Conservation (phyloP, 2,113 vertebrate genomes). For the Halichoerus grypus region DNA sequence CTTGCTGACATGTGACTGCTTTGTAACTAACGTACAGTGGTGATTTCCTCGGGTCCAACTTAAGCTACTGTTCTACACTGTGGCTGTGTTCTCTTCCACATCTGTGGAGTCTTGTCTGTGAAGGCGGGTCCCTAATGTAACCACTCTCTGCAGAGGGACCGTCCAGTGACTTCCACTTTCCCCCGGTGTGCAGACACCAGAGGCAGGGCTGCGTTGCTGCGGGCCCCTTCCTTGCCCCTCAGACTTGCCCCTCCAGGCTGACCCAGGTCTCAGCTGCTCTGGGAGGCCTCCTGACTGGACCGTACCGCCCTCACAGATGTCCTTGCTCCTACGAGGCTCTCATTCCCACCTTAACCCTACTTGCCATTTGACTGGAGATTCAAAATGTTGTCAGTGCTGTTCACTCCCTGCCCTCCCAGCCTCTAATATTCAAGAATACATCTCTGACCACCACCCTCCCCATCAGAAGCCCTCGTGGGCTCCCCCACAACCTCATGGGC, state of each 20-base stretch:
- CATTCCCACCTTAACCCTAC: rapidly evolving
- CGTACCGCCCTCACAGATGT: rapidly evolving
- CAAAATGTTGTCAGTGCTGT: neutral
- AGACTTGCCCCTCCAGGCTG: neutral
- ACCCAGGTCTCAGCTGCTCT: neutral
- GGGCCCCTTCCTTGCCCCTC: neutral
- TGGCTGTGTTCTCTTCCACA: neutral
- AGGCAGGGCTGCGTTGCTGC: rapidly evolving
- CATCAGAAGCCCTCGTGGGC: neutral
- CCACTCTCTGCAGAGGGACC: neutral
- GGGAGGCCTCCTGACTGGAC: neutral
- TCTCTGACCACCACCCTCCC: neutral
- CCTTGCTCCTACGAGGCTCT: neutral
- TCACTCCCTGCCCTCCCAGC: too few relatives aligned
- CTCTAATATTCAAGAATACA: neutral
- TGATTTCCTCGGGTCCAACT: neutral
- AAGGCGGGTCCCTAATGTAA: neutral
- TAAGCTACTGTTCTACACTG: neutral
- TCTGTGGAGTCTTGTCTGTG: neutral
- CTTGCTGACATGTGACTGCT: neutral
- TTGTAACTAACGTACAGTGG: neutral
- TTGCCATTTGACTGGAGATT: neutral
- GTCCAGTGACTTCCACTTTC: neutral
- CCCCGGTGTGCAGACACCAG: neutral
- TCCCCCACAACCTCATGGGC: neutral